A percentile compares a stretch with the other conserved stretches of the same genome.
Evolutionary conservation across 2,888 invertebrate species (phyloP).

Genomic region (Epiblema foenella): DNA sequence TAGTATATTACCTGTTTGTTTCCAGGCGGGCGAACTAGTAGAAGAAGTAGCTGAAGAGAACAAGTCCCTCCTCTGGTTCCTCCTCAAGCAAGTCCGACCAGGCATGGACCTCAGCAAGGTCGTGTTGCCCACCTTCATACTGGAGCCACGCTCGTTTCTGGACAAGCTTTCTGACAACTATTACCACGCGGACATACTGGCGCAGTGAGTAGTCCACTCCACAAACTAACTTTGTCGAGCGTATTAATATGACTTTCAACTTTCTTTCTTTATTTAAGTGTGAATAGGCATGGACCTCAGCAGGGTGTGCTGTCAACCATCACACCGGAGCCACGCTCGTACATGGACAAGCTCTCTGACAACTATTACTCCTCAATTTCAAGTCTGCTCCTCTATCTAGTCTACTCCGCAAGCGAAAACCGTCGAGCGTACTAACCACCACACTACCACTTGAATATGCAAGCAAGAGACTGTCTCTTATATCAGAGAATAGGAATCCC

Average conservation of each 20-base stretch:
- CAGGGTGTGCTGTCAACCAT: constrained; percentile 97
- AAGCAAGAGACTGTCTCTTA: no score
- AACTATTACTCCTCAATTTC: constrained; percentile 92
- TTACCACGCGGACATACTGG: constrained; percentile 87
- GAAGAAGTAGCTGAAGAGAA: constrained; percentile 97
- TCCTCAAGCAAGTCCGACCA: constrained; percentile 97
- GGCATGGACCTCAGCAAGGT: constrained; percentile 98
- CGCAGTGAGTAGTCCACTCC: constrained; percentile 8
- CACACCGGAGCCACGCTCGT: constrained; percentile 96
- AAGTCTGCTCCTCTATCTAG: constrained; percentile 4
- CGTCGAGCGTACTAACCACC: no score
- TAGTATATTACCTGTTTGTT: constrained; percentile 19
- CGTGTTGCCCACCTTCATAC: constrained; percentile 96
- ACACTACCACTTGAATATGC: no score
- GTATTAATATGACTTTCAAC: background rate
- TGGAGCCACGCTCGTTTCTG: constrained; percentile 96
- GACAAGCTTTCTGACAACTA: constrained; percentile 97
- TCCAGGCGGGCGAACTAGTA: constrained; percentile 92
- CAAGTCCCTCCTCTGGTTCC: constrained; percentile 96
- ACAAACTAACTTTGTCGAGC: background rate
- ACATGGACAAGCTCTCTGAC: constrained; percentile 96
- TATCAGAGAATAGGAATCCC: no score
- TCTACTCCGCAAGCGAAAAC: background rate
- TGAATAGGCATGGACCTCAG: constrained; percentile 98
- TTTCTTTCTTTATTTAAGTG: constrained; percentile 96